Evolutionary conservation across 2,888 invertebrate genomes (phyloP).

Genomic region (Pollenia labialis): DNA sequence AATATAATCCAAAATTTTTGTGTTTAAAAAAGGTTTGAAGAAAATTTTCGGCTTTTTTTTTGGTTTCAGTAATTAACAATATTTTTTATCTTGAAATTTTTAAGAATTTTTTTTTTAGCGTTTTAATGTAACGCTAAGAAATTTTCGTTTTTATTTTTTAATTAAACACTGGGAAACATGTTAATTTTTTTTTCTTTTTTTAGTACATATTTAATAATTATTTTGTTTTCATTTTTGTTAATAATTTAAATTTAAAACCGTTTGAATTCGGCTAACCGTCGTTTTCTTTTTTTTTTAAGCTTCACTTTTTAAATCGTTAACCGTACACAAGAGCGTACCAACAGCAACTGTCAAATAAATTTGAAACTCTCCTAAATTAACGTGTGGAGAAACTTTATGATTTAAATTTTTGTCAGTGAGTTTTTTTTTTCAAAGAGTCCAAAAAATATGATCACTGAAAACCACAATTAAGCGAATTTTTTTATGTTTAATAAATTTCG

Average conservation of each 20-base stretch:
- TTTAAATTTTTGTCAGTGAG: conserved; percentile 14
- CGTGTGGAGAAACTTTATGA: conserved; percentile 42
- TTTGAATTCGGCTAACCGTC: neutral
- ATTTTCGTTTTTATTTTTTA: neutral
- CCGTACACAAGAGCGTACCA: conserved; percentile 68
- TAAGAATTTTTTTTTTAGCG: neutral
- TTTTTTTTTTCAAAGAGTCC: conserved; percentile 18
- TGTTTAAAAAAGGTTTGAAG: neutral
- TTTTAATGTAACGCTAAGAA: neutral
- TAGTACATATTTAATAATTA: conserved; percentile 14
- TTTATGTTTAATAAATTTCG: no score
- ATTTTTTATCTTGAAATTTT: neutral
- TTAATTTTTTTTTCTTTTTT: conserved; percentile 18
- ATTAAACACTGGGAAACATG: neutral
- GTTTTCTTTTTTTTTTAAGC: conserved; percentile 7
- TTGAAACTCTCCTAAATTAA: conserved; percentile 57
- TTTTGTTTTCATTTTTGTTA: conserved; percentile 6
- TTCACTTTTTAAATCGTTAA: conserved; percentile 55
- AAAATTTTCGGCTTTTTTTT: neutral
- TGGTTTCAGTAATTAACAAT: neutral
- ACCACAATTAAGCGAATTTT: conserved; percentile 5
- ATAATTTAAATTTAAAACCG: conserved; percentile 34
- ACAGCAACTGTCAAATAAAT: conserved; percentile 67
- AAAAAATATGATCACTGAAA: conserved; percentile 21
- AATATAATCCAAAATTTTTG: conserved; percentile 44